These are phyloP conservation scores for Bungarus multicinctus DNA, from an alignment of 2,113 vertebrate species.

Conservation along the genomic window DNA sequence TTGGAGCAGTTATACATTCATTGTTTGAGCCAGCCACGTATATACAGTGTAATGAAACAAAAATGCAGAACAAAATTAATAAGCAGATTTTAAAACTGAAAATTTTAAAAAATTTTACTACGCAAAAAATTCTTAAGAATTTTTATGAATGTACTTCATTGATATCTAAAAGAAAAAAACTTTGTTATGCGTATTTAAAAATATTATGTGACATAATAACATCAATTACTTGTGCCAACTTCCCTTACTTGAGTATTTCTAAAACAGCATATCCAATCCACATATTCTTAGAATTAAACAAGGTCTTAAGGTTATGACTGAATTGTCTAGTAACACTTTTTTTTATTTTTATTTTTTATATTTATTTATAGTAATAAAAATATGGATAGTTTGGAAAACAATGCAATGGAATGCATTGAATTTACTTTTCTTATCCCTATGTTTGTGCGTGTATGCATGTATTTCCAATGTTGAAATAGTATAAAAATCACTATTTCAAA, in stretches of 20 bases:
- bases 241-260: background rate
- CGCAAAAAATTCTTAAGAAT: background rate
- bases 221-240: background rate
- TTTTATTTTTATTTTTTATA: background rate
- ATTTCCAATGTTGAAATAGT: background rate
- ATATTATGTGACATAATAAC: background rate
- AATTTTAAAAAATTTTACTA: background rate
- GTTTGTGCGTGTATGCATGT: background rate
- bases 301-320: background rate
- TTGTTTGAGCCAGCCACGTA: background rate
- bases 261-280: background rate
- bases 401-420: background rate
- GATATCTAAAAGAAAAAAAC: background rate
- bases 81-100: background rate
- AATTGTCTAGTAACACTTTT: background rate
- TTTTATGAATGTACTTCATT: background rate
- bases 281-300: background rate
- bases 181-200: background rate
- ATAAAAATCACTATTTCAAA: background rate
- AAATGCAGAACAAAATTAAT: background rate
- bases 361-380: background rate
- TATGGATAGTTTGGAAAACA: background rate
- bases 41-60: background rate
- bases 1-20: background rate
- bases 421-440: background rate